A percentile compares a stretch with the other conserved stretches of the same genome.
These are phyloP conservation scores for Uria lomvia DNA, from an alignment of 2,113 vertebrate genomes.

Conservation along the genomic window DNA sequence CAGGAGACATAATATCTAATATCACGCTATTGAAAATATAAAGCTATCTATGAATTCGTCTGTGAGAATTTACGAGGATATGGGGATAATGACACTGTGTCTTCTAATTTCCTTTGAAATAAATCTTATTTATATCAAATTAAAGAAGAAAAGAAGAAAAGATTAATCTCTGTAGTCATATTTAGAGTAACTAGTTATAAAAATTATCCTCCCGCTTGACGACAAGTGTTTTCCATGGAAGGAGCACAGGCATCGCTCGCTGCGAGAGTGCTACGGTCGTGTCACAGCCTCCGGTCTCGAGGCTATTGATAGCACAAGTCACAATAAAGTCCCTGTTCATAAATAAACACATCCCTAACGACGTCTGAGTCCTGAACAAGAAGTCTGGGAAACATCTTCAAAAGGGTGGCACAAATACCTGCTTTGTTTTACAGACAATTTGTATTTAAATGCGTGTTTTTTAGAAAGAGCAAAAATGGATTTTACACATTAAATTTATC, in stretches of 20 bases:
- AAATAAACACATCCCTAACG: not conserved
- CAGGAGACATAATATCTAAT: not conserved
- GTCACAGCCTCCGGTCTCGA: rapidly evolving
- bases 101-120: not conserved
- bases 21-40: not conserved
- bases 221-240: rapidly evolving
- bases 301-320: not conserved
- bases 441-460: not conserved
- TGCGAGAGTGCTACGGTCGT: rapidly evolving
- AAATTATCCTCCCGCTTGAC: not conserved
- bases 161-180: not conserved
- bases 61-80: not conserved
- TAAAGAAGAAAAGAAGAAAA: not conserved
- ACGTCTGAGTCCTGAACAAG: not conserved
- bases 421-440: not conserved
- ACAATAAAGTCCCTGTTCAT: not conserved
- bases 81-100: not conserved
- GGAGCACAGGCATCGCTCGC: not conserved
- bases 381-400: not conserved
- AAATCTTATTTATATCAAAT: not conserved
- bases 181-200: not conserved
- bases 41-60: not conserved
- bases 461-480: not conserved
- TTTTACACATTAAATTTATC: not conserved
- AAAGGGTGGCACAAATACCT: not conserved